Conservation (phyloP, 2,797 vertebrate species). For the Apogon hyalosoma region DNA sequence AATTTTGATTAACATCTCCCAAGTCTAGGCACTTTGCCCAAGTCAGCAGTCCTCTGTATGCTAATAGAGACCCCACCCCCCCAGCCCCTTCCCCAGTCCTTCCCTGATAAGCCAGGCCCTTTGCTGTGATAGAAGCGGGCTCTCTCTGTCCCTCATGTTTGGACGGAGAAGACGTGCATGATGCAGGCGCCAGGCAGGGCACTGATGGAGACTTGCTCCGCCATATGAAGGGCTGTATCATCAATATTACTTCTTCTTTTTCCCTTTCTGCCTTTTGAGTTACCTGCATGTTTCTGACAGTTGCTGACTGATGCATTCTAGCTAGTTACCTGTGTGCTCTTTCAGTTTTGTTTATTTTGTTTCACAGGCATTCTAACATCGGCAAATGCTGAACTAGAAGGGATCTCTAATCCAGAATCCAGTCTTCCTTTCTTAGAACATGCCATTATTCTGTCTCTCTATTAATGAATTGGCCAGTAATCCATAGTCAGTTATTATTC, state of each 20-base stretch:
- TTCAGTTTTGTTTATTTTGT: slow-evolving; percentile 67
- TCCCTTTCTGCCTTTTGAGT: slow-evolving; percentile 58
- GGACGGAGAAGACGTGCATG: slow-evolving; percentile 94
- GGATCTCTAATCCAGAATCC: slow-evolving; percentile 58
- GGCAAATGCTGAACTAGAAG: slow-evolving; percentile 44
- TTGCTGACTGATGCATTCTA: slow-evolving; percentile 84
- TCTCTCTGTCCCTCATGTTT: slow-evolving; percentile 88
- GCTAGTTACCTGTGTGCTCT: slow-evolving; percentile 77
- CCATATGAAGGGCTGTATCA: slow-evolving; percentile 87
- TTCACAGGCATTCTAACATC: slow-evolving; percentile 72
- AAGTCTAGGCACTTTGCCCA: slow-evolving; percentile 52
- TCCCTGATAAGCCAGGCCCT: slow-evolving; percentile 62
- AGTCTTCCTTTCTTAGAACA: slow-evolving; percentile 49
- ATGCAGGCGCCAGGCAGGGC: slow-evolving; percentile 88
- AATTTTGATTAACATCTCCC: slow-evolving; percentile 59
- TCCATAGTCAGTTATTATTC: slow-evolving; percentile 1
- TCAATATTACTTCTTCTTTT: slow-evolving; percentile 82
- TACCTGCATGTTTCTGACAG: slow-evolving; percentile 85
- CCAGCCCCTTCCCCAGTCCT: not conserved
- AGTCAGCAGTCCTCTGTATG: slow-evolving; percentile 78
- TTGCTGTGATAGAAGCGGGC: slow-evolving; percentile 85
- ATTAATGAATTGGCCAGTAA: slow-evolving; percentile 10
- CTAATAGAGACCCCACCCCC: slow-evolving; percentile 54
- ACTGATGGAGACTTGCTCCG: slow-evolving; percentile 87
- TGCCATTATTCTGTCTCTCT: slow-evolving; percentile 14